Conservation (phyloP, 2,888 invertebrate genomes). For the Pteria penguin region DNA sequence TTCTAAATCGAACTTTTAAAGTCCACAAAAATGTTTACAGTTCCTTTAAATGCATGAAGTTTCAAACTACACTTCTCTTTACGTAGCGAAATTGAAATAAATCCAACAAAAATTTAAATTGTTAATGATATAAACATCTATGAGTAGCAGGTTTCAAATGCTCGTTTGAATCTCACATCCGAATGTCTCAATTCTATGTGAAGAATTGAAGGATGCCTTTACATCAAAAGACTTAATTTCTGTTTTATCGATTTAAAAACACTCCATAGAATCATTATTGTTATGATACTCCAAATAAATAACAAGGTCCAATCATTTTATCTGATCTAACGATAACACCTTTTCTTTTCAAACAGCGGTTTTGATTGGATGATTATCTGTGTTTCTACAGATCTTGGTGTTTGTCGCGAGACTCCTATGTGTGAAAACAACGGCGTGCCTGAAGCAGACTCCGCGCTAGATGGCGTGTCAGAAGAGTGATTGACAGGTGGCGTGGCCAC, state of each 20-base stretch:
- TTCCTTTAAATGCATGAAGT: no score
- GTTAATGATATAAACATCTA: no score
- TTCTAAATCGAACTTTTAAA: no score
- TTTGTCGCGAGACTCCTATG: slow-evolving; percentile 7
- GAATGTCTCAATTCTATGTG: neutral
- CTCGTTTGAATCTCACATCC: neutral
- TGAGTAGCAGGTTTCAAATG: no score
- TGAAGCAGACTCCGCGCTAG: neutral
- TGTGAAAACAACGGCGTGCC: slow-evolving; percentile 7
- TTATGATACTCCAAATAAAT: slow-evolving; percentile 18
- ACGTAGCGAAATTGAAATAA: no score
- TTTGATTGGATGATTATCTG: slow-evolving; percentile 1
- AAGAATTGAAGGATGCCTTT: neutral
- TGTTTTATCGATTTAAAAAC: slow-evolving; percentile 17
- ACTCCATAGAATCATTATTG: slow-evolving; percentile 6
- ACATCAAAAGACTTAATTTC: slow-evolving; percentile 15
- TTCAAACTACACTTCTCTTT: no score
- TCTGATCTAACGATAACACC: slow-evolving; percentile 23
- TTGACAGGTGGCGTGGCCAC: slow-evolving; percentile 8
- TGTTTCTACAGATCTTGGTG: neutral
- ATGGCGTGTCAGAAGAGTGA: slow-evolving; percentile 2
- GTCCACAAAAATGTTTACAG: no score
- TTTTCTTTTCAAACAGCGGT: neutral
- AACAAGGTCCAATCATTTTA: slow-evolving; percentile 26
- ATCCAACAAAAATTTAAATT: no score